These are phyloP conservation scores for Arvicola amphibius DNA, from an alignment of 2,797 vertebrate genomes.

Conservation along the genomic window DNA sequence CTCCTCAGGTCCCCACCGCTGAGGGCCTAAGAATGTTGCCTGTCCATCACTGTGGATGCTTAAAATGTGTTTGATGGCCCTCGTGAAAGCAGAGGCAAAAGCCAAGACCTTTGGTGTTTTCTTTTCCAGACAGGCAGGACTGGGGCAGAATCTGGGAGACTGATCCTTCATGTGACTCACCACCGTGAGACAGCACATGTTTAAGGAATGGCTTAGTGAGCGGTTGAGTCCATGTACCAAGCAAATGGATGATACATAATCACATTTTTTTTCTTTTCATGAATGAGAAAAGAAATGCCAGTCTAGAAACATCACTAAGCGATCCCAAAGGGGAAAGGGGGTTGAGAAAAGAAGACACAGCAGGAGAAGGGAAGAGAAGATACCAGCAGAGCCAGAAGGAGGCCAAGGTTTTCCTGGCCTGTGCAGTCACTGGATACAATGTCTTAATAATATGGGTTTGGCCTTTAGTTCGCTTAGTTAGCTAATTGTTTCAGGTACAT, in stretches of 20 bases:
- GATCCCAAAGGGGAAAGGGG: neutral
- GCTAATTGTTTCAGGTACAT: constrained; percentile 16
- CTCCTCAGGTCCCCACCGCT: neutral
- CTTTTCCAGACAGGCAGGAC: neutral
- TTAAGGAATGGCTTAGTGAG: neutral
- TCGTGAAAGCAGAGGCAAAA: neutral
- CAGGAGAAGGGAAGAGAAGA: neutral
- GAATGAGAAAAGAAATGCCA: neutral
- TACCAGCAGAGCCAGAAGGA: neutral
- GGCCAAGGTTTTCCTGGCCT: too few relatives aligned
- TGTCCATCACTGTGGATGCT: neutral
- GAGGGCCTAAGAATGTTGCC: neutral
- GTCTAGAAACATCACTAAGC: neutral
- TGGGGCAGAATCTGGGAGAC: neutral
- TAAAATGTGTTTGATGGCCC: neutral
- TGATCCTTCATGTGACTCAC: too few relatives aligned
- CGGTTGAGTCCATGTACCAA: neutral
- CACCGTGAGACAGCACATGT: neutral
- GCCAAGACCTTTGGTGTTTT: neutral
- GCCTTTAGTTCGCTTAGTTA: neutral
- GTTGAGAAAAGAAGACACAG: neutral
- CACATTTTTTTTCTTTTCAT: neutral
- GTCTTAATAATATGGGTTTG: neutral
- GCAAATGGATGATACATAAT: neutral
- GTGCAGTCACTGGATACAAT: neutral